Base-by-base conservation (phyloP, 2,888 invertebrate genomes). In the Monopis laevigella region DNA sequence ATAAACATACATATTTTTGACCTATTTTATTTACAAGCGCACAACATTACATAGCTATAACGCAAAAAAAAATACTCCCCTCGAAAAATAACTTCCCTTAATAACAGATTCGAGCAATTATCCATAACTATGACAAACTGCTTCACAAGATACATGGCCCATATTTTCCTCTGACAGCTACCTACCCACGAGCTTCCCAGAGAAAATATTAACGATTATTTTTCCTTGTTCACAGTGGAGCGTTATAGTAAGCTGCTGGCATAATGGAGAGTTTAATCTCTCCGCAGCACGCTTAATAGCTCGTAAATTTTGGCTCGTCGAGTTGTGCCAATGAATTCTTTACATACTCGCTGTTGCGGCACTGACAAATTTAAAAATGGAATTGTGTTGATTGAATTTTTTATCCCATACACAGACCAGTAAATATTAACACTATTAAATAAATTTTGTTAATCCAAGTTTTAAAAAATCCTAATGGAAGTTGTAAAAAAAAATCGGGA, bases 271-370 rank as follows among this genome's bases (percentile, higher is more conserved):
- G 36, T 11, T 21, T 36, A 21, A 36, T 21, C 21, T 21, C 12
- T 13, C 21, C 36, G 36, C 36, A 36, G 36, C 36, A 36, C 36
- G 36, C 36, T 36, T 36, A 19, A 36, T 21, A 21, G 36, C 36
- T 36, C 21, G 36, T 36, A 36, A 36, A 36, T 36, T 36, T 36
- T 36, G 21, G 13, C 36, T 36, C 36, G 21, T 12, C 21, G 36
- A 36, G 36, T 36, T 36, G 36, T 36, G 36, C 21, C 36, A 36
- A 36, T 36, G 36, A 36, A 36, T 36, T 36, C 36, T 36, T 36
- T 36, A 36, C 36, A 34, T 36, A 36, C n/a, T n/a, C n/a, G 24
- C 24, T 5, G 14, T 7, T 10, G 14, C 10, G 30, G 30, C 7
- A 17, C 17, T 32, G 32, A 32, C 32, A 10, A 32, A 17, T 32